These are phyloP conservation scores for Porites evermanni DNA, from an alignment of 92 coral and sea anemone genomes.

Conservation along the genomic window DNA sequence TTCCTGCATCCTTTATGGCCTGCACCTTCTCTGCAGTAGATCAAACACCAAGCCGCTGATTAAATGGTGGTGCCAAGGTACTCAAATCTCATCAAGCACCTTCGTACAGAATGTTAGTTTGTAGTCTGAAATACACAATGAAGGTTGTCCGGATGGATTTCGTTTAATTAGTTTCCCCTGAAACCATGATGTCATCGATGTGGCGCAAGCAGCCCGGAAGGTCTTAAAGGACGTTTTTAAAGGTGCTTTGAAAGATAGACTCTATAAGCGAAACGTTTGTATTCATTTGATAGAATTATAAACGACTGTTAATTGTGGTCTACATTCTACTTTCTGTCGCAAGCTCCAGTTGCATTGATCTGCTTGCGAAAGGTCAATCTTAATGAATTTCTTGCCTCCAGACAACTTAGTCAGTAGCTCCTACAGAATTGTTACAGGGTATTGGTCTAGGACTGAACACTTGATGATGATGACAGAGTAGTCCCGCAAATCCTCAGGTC, in stretches of 20 bases:
- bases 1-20: background rate
- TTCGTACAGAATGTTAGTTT: background rate
- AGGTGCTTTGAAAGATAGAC: constrained; percentile 7
- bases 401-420: constrained; percentile 48
- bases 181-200: constrained; percentile 18
- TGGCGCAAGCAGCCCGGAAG: constrained; percentile 19
- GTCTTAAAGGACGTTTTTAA: background rate
- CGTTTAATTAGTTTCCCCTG: background rate
- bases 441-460: constrained; percentile 47
- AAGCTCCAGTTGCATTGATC: constrained; percentile 57
- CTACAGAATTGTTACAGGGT: constrained; percentile 61
- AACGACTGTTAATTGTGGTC: constrained; percentile 58
- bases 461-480: constrained; percentile 58
- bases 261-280: constrained; percentile 36
- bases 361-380: constrained; percentile 70
- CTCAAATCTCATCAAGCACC: background rate
- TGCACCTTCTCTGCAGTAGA: background rate
- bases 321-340: constrained; percentile 52
- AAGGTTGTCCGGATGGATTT: background rate
- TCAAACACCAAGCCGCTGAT: background rate
- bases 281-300: constrained; percentile 27
- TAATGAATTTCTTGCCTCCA: constrained; percentile 48
- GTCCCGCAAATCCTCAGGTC: constrained; percentile 47
- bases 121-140: background rate
- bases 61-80: constrained; percentile 38